Conservation (phyloP, 2,797 vertebrate genomes). For the Urosaurus nigricauda region DNA sequence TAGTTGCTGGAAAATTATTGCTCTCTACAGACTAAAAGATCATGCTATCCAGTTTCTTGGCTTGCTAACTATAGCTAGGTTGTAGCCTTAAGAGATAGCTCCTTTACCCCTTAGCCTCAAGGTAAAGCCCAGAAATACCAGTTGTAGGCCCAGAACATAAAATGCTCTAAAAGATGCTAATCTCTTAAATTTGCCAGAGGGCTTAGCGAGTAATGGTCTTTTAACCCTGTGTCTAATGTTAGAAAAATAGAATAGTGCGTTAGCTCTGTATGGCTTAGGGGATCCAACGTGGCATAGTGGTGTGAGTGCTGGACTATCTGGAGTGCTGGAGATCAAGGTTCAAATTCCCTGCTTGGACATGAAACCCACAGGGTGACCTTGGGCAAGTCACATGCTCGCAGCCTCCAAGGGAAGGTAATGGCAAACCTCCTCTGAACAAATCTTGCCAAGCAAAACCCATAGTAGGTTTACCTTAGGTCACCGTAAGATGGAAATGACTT, state of each 20-base stretch:
- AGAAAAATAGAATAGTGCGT: not conserved
- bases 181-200: conserved; percentile 21
- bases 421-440: too few species aligned
- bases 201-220: not conserved
- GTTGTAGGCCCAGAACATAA: not conserved
- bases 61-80: not conserved
- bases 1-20: conserved; percentile 37
- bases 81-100: not conserved
- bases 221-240: not conserved
- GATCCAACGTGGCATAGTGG: too few species aligned
- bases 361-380: too few species aligned
- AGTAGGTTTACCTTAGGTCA: too few species aligned
- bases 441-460: too few species aligned
- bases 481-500: not conserved
- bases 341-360: too few species aligned
- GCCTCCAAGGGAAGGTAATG: too few species aligned
- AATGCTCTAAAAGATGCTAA: not conserved
- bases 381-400: too few species aligned
- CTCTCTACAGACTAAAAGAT: conserved; percentile 20
- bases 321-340: too few species aligned
- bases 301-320: too few species aligned
- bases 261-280: not conserved
- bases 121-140: not conserved
- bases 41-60: conserved; percentile 22
- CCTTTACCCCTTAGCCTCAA: not conserved